Evolutionary conservation across 2,113 vertebrate genomes (phyloP).

Genomic region (Lasiurus cinereus): DNA sequence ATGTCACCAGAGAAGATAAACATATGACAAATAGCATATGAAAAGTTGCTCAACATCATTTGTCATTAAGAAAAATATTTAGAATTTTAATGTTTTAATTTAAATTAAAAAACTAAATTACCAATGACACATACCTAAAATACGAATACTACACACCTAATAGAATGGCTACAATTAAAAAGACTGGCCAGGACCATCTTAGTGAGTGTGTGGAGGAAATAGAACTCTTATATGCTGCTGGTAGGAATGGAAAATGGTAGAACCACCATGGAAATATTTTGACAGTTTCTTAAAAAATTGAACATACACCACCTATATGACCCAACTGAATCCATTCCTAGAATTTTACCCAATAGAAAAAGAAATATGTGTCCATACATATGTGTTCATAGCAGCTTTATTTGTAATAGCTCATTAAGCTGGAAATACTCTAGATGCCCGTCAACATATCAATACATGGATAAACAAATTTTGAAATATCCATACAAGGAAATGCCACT

Average conservation of each 20-base stretch:
- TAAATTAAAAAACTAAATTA: background rate
- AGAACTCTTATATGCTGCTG: background rate
- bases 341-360: background rate
- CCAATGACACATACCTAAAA: background rate
- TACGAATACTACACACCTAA: background rate
- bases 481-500: background rate
- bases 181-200: background rate
- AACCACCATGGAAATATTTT: background rate
- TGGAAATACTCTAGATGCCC: background rate
- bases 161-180: background rate
- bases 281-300: constrained; percentile 31
- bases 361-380: background rate
- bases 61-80: background rate
- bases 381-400: background rate
- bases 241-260: background rate
- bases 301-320: background rate
- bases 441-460: background rate
- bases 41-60: background rate
- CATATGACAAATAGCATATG: background rate
- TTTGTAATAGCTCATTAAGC: background rate
- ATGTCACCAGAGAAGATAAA: background rate
- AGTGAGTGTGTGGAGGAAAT: background rate
- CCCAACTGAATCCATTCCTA: background rate
- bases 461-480: background rate
- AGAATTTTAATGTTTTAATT: background rate